Evolutionary conservation across 2,888 invertebrate species (phyloP).

Genomic region (Marasmarcha lunaedactyla): DNA sequence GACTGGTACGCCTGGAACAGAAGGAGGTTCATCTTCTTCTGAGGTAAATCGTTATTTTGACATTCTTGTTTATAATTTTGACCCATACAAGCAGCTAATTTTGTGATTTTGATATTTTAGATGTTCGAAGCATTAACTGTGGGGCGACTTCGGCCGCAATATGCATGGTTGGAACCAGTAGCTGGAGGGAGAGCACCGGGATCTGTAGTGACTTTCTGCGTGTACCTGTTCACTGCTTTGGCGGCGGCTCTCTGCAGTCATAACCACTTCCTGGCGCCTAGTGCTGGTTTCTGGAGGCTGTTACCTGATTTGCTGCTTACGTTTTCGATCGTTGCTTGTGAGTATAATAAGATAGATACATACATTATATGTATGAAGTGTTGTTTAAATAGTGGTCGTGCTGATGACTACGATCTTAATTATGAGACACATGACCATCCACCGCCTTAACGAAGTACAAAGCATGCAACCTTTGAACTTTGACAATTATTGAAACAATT

Average conservation of each 20-base stretch:
- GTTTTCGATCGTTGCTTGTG: conserved; percentile 74
- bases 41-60: conserved; percentile 33
- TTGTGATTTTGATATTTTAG: conserved; percentile 24
- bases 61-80: neutral
- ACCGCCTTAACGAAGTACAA: too few species aligned
- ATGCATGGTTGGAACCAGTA: conserved; percentile 79
- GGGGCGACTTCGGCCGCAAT: conserved; percentile 80
- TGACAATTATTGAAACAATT: too few species aligned
- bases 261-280: conserved; percentile 72
- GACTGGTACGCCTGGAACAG: conserved; percentile 72
- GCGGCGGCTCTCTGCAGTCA: conserved; percentile 79
- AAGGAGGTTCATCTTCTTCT: conserved; percentile 70
- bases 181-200: conserved; percentile 83
- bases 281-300: conserved; percentile 75
- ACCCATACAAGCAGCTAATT: neutral
- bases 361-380: too few species aligned
- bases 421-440: too few species aligned
- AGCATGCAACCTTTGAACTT: too few species aligned
- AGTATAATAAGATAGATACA: conserved; percentile 35
- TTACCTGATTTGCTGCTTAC: conserved; percentile 73
- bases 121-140: conserved; percentile 74
- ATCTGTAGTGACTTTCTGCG: conserved; percentile 78
- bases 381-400: too few species aligned
- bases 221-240: conserved; percentile 75
- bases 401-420: too few species aligned